These are phyloP conservation scores for Phalacrocorax brasilianus DNA, from an alignment of 2,113 vertebrate species.

Conservation along the genomic window DNA sequence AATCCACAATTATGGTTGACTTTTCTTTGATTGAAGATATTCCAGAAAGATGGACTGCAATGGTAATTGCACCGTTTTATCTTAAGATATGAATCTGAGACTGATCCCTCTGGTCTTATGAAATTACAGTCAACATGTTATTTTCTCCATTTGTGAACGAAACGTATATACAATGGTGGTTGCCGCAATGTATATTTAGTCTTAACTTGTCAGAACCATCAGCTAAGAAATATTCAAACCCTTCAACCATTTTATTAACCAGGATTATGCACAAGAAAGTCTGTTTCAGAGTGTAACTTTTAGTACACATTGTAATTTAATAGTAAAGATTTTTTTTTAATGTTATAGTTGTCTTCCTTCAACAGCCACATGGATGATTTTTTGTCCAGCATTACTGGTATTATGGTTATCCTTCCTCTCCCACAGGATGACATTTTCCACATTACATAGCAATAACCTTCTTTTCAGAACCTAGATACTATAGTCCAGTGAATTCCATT, in stretches of 20 bases:
- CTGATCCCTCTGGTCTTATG: slow-evolving; percentile 62
- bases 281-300: not conserved
- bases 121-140: slow-evolving; percentile 70
- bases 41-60: slow-evolving; percentile 74
- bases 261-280: not conserved
- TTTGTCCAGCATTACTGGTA: not conserved
- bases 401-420: slow-evolving; percentile 24
- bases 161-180: slow-evolving; percentile 54
- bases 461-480: not conserved
- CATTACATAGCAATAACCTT: not conserved
- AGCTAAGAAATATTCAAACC: not conserved
- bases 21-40: slow-evolving; percentile 71
- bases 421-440: slow-evolving; percentile 21
- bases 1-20: slow-evolving; percentile 74
- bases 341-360: not conserved
- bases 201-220: slow-evolving; percentile 52
- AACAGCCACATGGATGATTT: not conserved
- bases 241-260: slow-evolving; percentile 42
- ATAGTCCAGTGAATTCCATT: not conserved
- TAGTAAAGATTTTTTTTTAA: not conserved
- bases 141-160: slow-evolving; percentile 68
- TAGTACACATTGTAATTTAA: slow-evolving; percentile 8
- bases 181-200: slow-evolving; percentile 21
- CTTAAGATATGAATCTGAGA: slow-evolving; percentile 64
- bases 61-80: slow-evolving; percentile 66